Evolutionary conservation across 2,888 invertebrate species (phyloP).

Genomic region (Trichacis sp.): DNA sequence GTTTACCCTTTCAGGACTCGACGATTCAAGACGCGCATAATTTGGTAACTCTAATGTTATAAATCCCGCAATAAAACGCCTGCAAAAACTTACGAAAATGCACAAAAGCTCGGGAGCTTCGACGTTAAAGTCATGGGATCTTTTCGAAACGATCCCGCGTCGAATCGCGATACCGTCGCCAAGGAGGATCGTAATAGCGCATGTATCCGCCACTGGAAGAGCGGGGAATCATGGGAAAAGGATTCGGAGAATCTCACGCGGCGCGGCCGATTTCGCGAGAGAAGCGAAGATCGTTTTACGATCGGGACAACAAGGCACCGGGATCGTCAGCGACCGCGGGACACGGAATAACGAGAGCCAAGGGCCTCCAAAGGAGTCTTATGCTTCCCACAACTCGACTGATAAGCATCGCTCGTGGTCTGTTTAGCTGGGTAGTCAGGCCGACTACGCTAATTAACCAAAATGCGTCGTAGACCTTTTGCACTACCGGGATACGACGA

Average conservation of each 20-base stretch:
- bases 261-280: slow-evolving; percentile 30
- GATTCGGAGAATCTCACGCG: slow-evolving; percentile 40
- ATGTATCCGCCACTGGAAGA: slow-evolving; percentile 41
- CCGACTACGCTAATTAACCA: slow-evolving; percentile 63
- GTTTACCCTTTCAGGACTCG: not conserved
- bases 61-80: not conserved
- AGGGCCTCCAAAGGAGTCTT: slow-evolving; percentile 45
- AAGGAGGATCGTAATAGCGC: slow-evolving; percentile 41
- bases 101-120: not conserved
- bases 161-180: slow-evolving; percentile 33
- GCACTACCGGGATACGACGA: not conserved
- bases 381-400: slow-evolving; percentile 57
- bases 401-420: slow-evolving; percentile 60
- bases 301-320: slow-evolving; percentile 37
- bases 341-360: slow-evolving; percentile 55
- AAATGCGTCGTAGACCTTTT: slow-evolving; percentile 48
- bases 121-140: not conserved
- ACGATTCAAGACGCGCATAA: not conserved
- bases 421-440: slow-evolving; percentile 58
- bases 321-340: slow-evolving; percentile 36
- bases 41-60: not conserved
- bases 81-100: not conserved
- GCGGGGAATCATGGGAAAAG: slow-evolving; percentile 13
- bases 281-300: slow-evolving; percentile 45
- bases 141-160: slow-evolving; percentile 27